Conservation (phyloP, 2,113 vertebrate genomes). For the Stigmatopora nigra region DNA sequence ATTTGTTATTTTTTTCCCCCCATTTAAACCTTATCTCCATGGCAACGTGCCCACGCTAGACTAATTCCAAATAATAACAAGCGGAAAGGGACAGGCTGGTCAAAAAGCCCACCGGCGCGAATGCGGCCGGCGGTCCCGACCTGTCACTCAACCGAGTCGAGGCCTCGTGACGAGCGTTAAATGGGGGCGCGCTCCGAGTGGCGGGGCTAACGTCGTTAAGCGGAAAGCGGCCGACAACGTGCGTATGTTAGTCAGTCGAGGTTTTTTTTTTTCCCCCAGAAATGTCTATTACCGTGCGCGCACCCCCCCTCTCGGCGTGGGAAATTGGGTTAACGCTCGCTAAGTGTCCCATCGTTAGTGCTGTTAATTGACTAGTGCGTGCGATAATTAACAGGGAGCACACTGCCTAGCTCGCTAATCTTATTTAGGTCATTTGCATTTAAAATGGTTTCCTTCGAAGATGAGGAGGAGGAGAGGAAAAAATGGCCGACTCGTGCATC, state of each 20-base stretch:
- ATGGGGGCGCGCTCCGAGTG: constrained; percentile 45
- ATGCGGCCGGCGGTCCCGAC: constrained; percentile 21
- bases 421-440: constrained; percentile 74
- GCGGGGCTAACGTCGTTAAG: constrained; percentile 55
- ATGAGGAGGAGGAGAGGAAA: not conserved
- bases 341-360: constrained; percentile 69
- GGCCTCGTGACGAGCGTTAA: constrained; percentile 66
- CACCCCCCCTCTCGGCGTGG: constrained; percentile 44
- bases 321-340: constrained; percentile 68
- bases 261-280: not conserved
- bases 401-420: constrained; percentile 66
- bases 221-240: constrained; percentile 11
- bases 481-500: constrained; percentile 8
- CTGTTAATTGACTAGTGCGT: constrained; percentile 68
- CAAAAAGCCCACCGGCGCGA: not conserved
- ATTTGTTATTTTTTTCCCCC: no score
- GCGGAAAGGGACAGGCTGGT: no score
- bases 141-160: constrained; percentile 61
- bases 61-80: no score
- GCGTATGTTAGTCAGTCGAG: no score
- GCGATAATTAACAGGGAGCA: constrained; percentile 69
- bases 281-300: constrained; percentile 15
- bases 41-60: no score
- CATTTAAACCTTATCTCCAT: no score
- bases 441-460: constrained; percentile 61